Evolutionary conservation across 2,888 invertebrate species (phyloP).

Genomic region (Tethea ocularis): DNA sequence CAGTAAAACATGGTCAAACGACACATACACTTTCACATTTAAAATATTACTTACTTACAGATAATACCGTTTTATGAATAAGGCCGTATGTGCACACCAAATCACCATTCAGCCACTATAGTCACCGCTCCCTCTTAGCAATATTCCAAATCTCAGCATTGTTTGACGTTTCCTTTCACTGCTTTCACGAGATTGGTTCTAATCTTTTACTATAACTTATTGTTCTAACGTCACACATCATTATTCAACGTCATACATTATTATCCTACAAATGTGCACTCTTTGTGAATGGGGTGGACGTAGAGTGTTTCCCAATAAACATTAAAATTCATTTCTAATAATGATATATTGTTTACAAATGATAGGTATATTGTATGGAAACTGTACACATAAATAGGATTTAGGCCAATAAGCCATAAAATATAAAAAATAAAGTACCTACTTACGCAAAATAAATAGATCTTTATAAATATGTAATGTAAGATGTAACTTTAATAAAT

Average conservation of each 20-base stretch:
- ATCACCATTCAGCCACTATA: conserved; percentile 23
- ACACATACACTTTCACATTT: too few relatives aligned
- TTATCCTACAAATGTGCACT: conserved; percentile 64
- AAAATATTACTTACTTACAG: too few relatives aligned
- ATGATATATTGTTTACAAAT: conserved; percentile 11
- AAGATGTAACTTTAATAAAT: too few relatives aligned
- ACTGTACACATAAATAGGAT: too few relatives aligned
- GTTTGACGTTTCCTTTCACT: conserved; percentile 52
- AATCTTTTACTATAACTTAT: conserved; percentile 75
- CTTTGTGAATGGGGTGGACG: conserved; percentile 59
- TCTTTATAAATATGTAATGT: too few relatives aligned
- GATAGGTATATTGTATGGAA: too few relatives aligned
- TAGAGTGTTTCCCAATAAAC: conserved; percentile 65
- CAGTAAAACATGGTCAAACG: too few relatives aligned
- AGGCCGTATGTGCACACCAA: neutral
- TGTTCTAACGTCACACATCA: conserved; percentile 74
- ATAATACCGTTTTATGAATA: too few relatives aligned
- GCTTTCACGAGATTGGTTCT: conserved; percentile 74
- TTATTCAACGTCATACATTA: conserved; percentile 76
- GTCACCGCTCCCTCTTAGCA: conserved; percentile 37
- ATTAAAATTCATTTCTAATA: conserved; percentile 49
- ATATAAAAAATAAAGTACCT: too few relatives aligned
- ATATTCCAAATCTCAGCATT: conserved; percentile 43
- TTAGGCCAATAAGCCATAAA: too few relatives aligned
- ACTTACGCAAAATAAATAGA: too few relatives aligned